Percentiles rank a stretch among this genome's conserved stretches.
Evolutionary conservation across 1,140 invertebrate genomes (phyloP).

Genomic region (Dryas iulia): DNA sequence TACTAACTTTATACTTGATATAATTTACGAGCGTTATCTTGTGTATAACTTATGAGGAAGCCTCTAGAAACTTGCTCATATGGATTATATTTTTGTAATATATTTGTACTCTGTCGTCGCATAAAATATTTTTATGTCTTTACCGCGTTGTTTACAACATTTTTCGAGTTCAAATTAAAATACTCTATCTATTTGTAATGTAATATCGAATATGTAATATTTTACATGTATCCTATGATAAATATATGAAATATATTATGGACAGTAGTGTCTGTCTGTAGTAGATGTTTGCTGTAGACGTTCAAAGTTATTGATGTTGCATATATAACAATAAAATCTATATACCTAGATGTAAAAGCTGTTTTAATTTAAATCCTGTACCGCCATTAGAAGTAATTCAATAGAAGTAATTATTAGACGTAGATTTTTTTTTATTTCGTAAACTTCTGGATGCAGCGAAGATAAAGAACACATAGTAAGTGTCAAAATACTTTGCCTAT

Average conservation of each 20-base stretch:
- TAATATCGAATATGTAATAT: no score
- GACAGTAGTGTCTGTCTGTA: constrained; percentile 29
- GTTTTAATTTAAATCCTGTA: neutral
- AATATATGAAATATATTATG: constrained; percentile 21
- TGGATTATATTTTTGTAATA: neutral
- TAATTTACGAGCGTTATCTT: neutral
- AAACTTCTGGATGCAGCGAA: no score
- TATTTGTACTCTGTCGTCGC: neutral
- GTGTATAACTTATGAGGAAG: no score
- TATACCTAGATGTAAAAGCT: neutral
- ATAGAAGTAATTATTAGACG: no score
- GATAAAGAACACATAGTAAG: no score
- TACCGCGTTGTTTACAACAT: neutral
- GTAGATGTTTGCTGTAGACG: constrained; percentile 34
- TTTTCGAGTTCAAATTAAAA: constrained; percentile 13
- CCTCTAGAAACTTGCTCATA: no score
- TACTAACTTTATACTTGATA: neutral
- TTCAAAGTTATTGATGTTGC: constrained; percentile 18
- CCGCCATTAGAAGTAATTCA: neutral
- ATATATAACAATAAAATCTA: constrained; percentile 20
- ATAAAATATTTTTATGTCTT: constrained; percentile 3
- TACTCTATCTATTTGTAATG: neutral
- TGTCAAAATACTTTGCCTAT: no score
- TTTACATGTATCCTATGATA: constrained; percentile 19
- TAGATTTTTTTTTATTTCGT: no score